Percentiles rank a stretch among this genome's conserved stretches.
Evolutionary conservation across 2,888 invertebrate genomes (phyloP).

Genomic region (Polydrusus pterygomalis): DNA sequence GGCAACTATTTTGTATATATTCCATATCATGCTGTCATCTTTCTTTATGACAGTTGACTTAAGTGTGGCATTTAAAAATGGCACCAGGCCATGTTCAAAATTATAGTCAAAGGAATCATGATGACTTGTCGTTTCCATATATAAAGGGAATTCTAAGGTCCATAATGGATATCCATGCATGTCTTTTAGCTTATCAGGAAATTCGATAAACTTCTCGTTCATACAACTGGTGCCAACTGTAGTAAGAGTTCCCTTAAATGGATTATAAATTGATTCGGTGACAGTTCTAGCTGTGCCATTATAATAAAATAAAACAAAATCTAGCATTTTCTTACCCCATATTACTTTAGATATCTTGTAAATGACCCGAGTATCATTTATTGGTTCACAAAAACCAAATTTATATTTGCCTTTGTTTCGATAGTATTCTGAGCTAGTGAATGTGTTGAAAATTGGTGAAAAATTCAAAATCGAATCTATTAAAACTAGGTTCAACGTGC

Average conservation of each 20-base stretch:
- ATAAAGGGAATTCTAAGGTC: background rate
- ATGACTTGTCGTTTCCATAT: background rate
- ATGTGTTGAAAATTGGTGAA: background rate
- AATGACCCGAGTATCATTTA: background rate
- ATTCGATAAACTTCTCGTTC: background rate
- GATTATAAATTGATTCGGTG: conserved; percentile 25
- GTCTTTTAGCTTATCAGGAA: conserved; percentile 38
- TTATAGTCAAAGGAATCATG: conserved; percentile 12
- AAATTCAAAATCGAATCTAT: background rate
- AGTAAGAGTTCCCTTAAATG: conserved; percentile 16
- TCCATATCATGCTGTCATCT: background rate
- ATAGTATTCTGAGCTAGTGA: background rate
- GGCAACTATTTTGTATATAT: background rate
- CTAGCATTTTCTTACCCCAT: conserved; percentile 25
- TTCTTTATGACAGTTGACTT: background rate
- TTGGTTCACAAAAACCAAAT: conserved; percentile 13
- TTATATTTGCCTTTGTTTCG: conserved; percentile 29
- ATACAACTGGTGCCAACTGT: background rate
- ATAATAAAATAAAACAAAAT: conserved; percentile 26
- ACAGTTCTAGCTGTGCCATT: conserved; percentile 6
- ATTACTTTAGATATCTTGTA: background rate
- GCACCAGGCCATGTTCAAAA: background rate
- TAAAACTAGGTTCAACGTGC: background rate
- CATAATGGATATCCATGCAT: conserved; percentile 35
- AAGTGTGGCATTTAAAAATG: background rate